Evolutionary conservation across 2,888 invertebrate genomes (phyloP), one percentile per base, ranked within the genome.

Genomic region (Hanleya hanleyi): DNA sequence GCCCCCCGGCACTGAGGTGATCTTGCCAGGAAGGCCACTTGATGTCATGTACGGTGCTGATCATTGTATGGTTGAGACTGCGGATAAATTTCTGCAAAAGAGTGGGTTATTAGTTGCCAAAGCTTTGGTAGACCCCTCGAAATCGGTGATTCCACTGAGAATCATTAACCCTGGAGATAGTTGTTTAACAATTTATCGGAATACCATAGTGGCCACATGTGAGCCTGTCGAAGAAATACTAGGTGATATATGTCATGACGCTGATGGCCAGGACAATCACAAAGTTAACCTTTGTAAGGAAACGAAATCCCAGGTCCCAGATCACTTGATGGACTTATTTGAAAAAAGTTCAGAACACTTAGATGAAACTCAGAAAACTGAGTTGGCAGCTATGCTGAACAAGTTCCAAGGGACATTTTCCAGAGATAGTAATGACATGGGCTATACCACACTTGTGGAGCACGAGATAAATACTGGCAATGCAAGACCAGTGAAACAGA

Each of bases 131-230:
- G 50, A 68, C 51, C n/a, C 37, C 26, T 50, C 15, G 7, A 66
- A 35, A 12, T 69, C 57, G 1, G 12, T 15, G 12, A 33, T 76
- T 29, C 73, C 76, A 15, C 26, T 76, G 15, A 41, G 66, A 33
- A 67, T 69, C 18, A 0, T 35, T 70, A 26, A 73, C 70, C 61
- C 51, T 66, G 36, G 35, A 68, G 49, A 67, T 12, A 76, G 71
- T 26, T 36, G 69, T 22, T 57, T 64, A 33, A 71, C 71, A 4
- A 22, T 35, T 6, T 72, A 49, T 9, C 38, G 67, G 41, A 37
- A 57, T 26, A 57, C 57, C 2, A 29, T 2, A 4, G 4, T 26
- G 26, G 57, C 29, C 2, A 26, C 26, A 15, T 57, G 5, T 57
- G 57, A 57, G 2, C 57, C 62, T 33, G 64, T 68, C 18, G 41